phyloP scores from a whole-genome alignment of 1,140 invertebrate genomes.

The Zaprionus inermis region DNA sequence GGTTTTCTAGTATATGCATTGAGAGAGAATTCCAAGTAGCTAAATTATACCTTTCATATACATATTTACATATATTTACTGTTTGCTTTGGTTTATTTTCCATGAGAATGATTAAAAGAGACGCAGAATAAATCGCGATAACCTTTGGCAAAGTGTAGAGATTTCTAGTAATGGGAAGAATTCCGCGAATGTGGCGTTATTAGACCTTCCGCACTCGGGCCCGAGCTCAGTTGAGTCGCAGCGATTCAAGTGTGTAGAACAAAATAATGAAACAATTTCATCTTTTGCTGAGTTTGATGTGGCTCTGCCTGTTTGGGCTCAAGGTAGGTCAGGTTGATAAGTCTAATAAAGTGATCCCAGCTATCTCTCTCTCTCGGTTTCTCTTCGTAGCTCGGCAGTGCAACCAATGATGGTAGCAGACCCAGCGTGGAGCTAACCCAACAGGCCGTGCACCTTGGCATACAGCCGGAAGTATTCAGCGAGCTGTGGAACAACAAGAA shows the following conservation, averaged over 20 bases:
- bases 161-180: not conserved
- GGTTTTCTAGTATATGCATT: not conserved
- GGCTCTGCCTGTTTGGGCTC: slow-evolving; percentile 45
- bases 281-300: slow-evolving; percentile 25
- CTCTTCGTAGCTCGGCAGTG: slow-evolving; percentile 23
- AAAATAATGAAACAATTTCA: slow-evolving; percentile 42
- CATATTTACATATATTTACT: not conserved
- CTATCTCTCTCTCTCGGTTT: not conserved
- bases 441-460: slow-evolving; percentile 39
- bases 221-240: slow-evolving; percentile 46
- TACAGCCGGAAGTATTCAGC: slow-evolving; percentile 33
- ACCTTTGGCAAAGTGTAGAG: slow-evolving; percentile 11
- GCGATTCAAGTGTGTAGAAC: slow-evolving; percentile 27
- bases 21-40: not conserved
- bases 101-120: not conserved
- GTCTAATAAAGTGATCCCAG: not conserved
- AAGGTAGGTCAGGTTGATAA: slow-evolving; percentile 53
- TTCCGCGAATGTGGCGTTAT: slow-evolving; percentile 3
- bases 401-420: not conserved
- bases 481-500: slow-evolving; percentile 54
- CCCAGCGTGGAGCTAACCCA: slow-evolving; percentile 35
- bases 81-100: not conserved
- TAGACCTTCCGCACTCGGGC: not conserved
- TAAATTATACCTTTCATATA: not conserved
- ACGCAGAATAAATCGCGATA: slow-evolving; percentile 25